Base-by-base conservation (phyloP, 2,888 invertebrate genomes). In the Drosophila setosimentum region DNA sequence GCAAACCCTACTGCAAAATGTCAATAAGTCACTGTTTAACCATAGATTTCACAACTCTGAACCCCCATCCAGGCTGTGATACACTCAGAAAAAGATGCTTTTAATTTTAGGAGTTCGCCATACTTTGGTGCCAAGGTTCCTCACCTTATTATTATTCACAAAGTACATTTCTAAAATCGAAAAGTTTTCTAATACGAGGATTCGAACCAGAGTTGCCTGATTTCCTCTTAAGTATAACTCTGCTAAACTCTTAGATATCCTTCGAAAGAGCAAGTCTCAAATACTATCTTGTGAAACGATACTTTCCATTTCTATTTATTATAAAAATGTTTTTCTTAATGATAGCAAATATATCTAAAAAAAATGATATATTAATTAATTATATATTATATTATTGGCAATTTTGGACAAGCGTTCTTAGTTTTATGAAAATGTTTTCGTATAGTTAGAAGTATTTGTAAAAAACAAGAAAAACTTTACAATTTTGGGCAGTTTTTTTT, bases 1-100 rank as follows among this genome's bases (percentile, higher is more conserved):
- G 48, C 53, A 59, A 45, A 11, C 16, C 16, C 32, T 21, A 27
- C 27, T 30, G 42, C 42, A 45, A 61, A 68, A 48, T 63, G 68
- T 72, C 78, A 78, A 73, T 73, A 78, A 73, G 78, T 78, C 73
- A 64, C 30, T 68, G 65, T 27, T 49, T 54, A 60, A 75, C 54
- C 33, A 61, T 18, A 55, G 80, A 78, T 71, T 64, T 80, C 64
- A 73, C 78, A 78, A 73, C 73, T 80, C 71, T 68, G 59, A 76
- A 59, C 51, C 21, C 11, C 8, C 45, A 45, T 24, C 45, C 24
- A 24, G 16, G 8, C 8, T 24, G 24, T 8, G 21, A 21, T 45
- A 24, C 45, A 45, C 45, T 24, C 7, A 24, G 7, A 24, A 45
- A 45, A n/a, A n/a, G 5, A 5, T 5, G 2, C n/a, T 10, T 40